These are phyloP conservation scores for Oryzias celebensis DNA, from an alignment of 2,113 vertebrate genomes.

Conservation along the genomic window DNA sequence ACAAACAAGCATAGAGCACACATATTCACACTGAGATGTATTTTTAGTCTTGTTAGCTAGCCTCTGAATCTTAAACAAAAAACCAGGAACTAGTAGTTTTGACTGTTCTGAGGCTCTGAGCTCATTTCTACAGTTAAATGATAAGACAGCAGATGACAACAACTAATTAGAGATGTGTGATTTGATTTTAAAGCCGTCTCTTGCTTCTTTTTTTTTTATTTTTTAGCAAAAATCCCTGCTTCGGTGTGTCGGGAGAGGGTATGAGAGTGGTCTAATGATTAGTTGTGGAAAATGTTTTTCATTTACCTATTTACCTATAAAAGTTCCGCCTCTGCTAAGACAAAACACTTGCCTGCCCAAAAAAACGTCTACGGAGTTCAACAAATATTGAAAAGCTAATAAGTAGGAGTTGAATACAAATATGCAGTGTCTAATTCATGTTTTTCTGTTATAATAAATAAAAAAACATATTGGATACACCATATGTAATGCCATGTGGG, in stretches of 20 bases:
- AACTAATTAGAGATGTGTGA: constrained; percentile 31
- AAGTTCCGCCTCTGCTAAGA: constrained; percentile 10
- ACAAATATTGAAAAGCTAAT: background rate
- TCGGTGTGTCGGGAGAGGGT: constrained; percentile 15
- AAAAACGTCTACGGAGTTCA: constrained; percentile 10
- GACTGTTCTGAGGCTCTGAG: constrained; percentile 26
- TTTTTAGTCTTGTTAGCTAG: constrained; percentile 32
- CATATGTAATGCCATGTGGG: constrained; percentile 5
- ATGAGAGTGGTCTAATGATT: background rate
- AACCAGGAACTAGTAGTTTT: constrained; percentile 25
- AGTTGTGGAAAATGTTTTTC: background rate
- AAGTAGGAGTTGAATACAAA: background rate
- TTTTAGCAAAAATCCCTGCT: constrained; percentile 15
- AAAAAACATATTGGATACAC: background rate
- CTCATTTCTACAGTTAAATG: constrained; percentile 36
- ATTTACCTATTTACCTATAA: constrained; percentile 4
- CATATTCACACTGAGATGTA: background rate
- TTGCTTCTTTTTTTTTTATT: constrained; percentile 16
- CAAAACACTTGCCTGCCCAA: background rate
- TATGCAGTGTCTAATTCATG: background rate
- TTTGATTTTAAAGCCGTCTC: constrained; percentile 25
- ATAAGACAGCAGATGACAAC: constrained; percentile 38
- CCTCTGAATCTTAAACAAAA: constrained; percentile 19
- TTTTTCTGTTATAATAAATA: background rate
- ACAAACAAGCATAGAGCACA: constrained; percentile 9